These are phyloP conservation scores for Temnothorax ravouxi DNA, from an alignment of 2,888 invertebrate genomes.

Conservation along the genomic window DNA sequence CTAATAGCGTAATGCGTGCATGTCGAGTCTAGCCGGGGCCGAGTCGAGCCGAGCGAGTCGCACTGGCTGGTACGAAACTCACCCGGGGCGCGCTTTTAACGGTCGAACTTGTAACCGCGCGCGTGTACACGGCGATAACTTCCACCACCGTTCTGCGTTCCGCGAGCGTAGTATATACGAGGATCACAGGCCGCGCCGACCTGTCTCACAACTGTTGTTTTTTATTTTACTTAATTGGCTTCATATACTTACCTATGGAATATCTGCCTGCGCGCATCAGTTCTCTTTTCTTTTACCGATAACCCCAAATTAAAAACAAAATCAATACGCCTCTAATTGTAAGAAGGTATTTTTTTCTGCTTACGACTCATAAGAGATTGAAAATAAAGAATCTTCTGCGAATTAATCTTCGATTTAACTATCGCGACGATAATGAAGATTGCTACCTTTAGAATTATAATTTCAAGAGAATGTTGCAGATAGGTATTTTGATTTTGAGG, in stretches of 20 bases:
- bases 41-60: conserved; percentile 62
- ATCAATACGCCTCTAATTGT: not conserved
- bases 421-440: not conserved
- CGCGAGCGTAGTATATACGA: conserved; percentile 25
- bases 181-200: conserved; percentile 30
- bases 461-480: not conserved
- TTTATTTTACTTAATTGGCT: conserved; percentile 35
- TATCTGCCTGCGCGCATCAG: not conserved
- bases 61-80: conserved; percentile 77
- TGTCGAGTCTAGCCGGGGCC: conserved; percentile 65
- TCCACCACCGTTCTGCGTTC: conserved; percentile 49
- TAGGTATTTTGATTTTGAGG: not conserved
- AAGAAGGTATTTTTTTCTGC: not conserved
- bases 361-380: not conserved
- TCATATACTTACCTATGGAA: not conserved
- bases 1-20: conserved; percentile 75
- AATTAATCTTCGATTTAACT: conserved; percentile 9
- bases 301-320: not conserved
- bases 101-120: conserved; percentile 64
- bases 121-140: conserved; percentile 62
- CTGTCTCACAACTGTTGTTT: conserved; percentile 20
- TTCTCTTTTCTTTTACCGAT: not conserved
- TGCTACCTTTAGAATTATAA: not conserved
- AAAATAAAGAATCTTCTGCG: not conserved
- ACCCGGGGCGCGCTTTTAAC: conserved; percentile 56